Conservation (phyloP, 2,113 vertebrate genomes). For the Ammospiza nelsoni region DNA sequence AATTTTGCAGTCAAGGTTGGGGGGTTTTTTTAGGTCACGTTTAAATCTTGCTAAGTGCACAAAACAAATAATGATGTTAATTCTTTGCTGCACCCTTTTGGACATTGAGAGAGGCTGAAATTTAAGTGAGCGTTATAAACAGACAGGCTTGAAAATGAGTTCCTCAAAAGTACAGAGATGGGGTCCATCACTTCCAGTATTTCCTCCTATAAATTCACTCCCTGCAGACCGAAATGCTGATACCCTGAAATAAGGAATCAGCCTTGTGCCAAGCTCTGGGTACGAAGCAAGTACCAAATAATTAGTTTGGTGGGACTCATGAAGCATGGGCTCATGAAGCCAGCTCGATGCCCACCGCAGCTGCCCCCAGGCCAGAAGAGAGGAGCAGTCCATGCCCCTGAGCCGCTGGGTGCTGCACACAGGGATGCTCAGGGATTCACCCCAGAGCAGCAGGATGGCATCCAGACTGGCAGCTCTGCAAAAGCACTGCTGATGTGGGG, state of each 20-base stretch:
- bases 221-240: not conserved
- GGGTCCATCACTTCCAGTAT: not conserved
- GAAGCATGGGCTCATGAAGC: fast-evolving
- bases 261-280: fast-evolving
- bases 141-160: not conserved
- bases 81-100: not conserved
- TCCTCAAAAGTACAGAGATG: not conserved
- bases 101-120: not conserved
- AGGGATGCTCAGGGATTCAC: fast-evolving
- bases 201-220: not conserved
- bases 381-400: fast-evolving
- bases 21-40: not conserved
- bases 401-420: fast-evolving
- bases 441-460: not conserved
- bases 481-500: not conserved
- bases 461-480: not conserved
- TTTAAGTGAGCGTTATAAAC: not conserved
- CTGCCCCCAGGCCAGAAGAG: not conserved
- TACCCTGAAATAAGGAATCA: not conserved
- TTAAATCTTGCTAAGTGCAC: not conserved
- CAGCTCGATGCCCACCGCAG: not conserved
- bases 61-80: not conserved
- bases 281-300: not conserved
- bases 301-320: not conserved
- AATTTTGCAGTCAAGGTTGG: not conserved